Evolutionary conservation across 2,797 vertebrate genomes (phyloP).

Genomic region (Cichlasoma orientale): DNA sequence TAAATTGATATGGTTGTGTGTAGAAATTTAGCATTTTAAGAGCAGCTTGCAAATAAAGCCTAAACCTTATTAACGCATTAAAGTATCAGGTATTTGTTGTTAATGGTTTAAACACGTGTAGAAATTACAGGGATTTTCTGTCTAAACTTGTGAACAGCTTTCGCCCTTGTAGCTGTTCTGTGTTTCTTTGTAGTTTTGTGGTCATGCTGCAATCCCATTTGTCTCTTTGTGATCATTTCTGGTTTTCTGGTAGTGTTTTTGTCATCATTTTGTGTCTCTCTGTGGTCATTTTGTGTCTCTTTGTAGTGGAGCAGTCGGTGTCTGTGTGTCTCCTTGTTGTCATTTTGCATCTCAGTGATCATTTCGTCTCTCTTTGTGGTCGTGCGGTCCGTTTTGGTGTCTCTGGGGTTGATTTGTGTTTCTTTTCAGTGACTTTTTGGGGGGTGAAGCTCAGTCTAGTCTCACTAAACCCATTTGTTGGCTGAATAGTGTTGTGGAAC

Average conservation of each 20-base stretch:
- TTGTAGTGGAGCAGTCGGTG: not conserved
- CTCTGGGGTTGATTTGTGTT: not conserved
- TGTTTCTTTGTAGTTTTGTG: not conserved
- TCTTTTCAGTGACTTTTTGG: not conserved
- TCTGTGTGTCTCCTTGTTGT: not conserved
- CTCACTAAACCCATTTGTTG: not conserved
- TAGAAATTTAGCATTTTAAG: not conserved
- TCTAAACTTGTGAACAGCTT: not conserved
- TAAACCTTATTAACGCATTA: constrained; percentile 1
- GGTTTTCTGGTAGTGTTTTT: not conserved
- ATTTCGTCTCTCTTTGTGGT: not conserved
- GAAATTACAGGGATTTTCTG: not conserved
- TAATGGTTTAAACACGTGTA: not conserved
- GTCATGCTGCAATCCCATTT: not conserved
- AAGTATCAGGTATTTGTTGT: not conserved
- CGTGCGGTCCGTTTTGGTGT: not conserved
- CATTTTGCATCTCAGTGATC: not conserved
- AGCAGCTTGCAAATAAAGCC: not conserved
- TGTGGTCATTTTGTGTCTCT: not conserved
- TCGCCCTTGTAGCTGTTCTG: not conserved
- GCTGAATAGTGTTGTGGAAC: constrained; percentile 4
- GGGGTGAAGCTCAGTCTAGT: not conserved
- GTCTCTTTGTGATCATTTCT: not conserved
- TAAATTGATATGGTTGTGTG: constrained; percentile 7
- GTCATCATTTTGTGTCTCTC: not conserved